Percentiles rank a stretch among this genome's conserved stretches.
Evolutionary conservation across 2,797 vertebrate genomes (phyloP).

Genomic region (Anguilla pacifica): DNA sequence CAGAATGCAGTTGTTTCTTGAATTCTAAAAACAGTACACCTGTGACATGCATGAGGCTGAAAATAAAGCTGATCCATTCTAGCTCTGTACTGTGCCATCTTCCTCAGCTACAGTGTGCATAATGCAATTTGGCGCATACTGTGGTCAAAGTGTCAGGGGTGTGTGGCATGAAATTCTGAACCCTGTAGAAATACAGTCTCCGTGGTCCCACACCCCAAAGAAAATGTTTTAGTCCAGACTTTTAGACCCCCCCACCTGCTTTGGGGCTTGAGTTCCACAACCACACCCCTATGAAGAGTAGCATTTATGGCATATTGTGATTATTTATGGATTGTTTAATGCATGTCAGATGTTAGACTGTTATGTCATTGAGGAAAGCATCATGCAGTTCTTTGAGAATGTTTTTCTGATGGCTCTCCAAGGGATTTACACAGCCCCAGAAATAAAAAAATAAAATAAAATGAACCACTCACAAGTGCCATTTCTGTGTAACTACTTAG

Average conservation of each 20-base stretch:
- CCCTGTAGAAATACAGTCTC: no score
- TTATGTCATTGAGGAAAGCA: background rate
- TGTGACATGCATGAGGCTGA: background rate
- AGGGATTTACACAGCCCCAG: background rate
- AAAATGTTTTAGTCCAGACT: no score
- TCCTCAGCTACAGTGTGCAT: background rate
- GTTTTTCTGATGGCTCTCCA: background rate
- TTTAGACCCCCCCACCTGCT: no score
- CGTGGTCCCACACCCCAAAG: no score
- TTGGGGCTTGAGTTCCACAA: no score
- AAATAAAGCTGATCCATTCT: background rate
- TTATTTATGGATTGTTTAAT: background rate
- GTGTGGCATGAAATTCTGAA: no score
- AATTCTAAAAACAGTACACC: background rate
- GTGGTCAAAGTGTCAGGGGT: no score
- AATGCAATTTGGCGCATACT: background rate
- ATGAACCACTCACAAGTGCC: background rate
- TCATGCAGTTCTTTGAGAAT: background rate
- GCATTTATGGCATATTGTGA: background rate
- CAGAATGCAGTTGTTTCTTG: background rate
- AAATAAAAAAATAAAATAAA: background rate
- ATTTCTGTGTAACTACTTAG: background rate
- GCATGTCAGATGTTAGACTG: background rate
- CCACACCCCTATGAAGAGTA: background rate
- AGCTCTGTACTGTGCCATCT: background rate